Base-by-base conservation (phyloP, 1,140 invertebrate species). In the Aplysia californica region DNA sequence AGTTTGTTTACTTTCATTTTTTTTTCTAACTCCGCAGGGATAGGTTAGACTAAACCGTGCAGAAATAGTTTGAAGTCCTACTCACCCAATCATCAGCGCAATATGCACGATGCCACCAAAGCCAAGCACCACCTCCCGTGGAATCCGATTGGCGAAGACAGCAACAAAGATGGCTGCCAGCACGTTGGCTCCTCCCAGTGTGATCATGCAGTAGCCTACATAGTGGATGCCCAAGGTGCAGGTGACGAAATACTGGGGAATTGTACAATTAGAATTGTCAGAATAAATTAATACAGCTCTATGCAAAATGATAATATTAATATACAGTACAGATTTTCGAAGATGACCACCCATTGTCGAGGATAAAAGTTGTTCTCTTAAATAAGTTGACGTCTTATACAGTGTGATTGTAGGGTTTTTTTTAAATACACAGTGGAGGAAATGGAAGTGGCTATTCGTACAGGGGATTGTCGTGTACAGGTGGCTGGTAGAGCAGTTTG, bases 131-230 rank as follows among this genome's bases (percentile, higher is more conserved):
- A 87, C 88, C 77, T 89, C 88, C n/a, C 88, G 78, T 21, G 86
- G 87, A 10, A 89, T 80, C 38, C 84, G 73, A 44, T 85, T 82
- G 1, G 86, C 82, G 70, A 80, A 82, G 18, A 89, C 21, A 3
- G 87, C 87, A 4, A 89, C 85, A 23, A 87, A 59, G 21, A 89
- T 76, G 0, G 87, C 81, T 29, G 85, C 86, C 15, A 85, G 44
- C 3, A 88, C 84, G 69, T 87, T 89, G 44, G 87, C 79, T 64
- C 85, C 77, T 2, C 88, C 88, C 70, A 89, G 80, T 0, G 87
- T 87, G 41, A 89, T 89, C 88, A 89, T 89, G 44, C 82, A 86
- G 79, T 87, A 89, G 18, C 88, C 88, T 0, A 89, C 82, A 75
- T 88, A 88, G 61, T 89, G 75, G 55, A 85, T 82, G 3, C 87